phyloP scores from a whole-genome alignment of 64 coral and sea anemone genomes.

The Montipora sp. region DNA sequence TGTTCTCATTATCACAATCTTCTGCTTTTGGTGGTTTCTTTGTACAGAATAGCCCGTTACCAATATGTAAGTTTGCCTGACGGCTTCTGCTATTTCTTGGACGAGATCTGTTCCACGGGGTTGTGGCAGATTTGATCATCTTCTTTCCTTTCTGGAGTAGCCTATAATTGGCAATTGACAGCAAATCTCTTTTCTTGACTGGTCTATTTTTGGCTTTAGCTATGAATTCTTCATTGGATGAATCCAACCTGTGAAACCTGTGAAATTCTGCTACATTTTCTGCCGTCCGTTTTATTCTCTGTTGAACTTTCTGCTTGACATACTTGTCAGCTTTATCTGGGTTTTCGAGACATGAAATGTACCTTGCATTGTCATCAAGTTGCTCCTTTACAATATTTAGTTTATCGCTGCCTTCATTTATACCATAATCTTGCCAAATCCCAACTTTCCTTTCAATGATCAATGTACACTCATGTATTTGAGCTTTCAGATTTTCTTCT shows the following conservation, averaged over 20 bases:
- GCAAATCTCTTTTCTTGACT: conserved; percentile 49
- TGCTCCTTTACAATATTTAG: conserved; percentile 52
- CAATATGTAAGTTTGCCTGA: conserved; percentile 46
- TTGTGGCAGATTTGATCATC: conserved; percentile 46
- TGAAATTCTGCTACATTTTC: conserved; percentile 35
- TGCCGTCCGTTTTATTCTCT: conserved; percentile 23
- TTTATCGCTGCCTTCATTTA: conserved; percentile 46
- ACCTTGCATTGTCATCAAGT: conserved; percentile 41
- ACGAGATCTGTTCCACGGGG: conserved; percentile 56
- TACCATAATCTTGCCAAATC: conserved; percentile 37
- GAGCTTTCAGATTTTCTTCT: conserved; percentile 17
- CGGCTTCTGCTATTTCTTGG: conserved; percentile 64
- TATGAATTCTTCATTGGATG: conserved; percentile 36
- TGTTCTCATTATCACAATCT: conserved; percentile 62
- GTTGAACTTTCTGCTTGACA: conserved; percentile 28
- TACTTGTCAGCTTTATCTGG: conserved; percentile 38
- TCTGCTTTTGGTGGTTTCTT: conserved; percentile 63
- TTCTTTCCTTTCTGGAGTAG: conserved; percentile 13
- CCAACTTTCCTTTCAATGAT: conserved; percentile 52
- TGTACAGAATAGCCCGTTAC: conserved; percentile 62
- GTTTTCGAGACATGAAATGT: conserved; percentile 49
- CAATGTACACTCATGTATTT: conserved; percentile 39
- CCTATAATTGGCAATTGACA: conserved; percentile 48
- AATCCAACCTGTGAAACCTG: conserved; percentile 46
- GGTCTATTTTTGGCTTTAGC: conserved; percentile 64